Evolutionary conservation across 2,797 vertebrate species (phyloP).

Genomic region (Sarcophilus harrisii): DNA sequence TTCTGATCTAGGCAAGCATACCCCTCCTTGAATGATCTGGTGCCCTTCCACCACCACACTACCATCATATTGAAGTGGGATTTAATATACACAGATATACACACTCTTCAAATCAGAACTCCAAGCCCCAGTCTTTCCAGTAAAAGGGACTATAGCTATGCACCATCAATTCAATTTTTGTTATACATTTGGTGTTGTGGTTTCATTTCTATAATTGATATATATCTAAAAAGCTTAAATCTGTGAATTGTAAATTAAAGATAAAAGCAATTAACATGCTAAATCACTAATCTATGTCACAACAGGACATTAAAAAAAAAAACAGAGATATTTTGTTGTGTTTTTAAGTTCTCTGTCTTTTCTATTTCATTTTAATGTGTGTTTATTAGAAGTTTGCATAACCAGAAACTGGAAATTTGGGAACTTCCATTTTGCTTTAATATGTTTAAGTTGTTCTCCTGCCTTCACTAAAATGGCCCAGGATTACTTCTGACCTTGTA

Average conservation of each 20-base stretch:
- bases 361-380: constrained; percentile 28
- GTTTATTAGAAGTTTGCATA: background rate
- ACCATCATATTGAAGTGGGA: background rate
- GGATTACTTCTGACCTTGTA: background rate
- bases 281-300: background rate
- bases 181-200: constrained; percentile 56
- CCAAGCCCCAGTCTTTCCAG: background rate
- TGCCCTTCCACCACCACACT: background rate
- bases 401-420: background rate
- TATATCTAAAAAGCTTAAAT: constrained; percentile 9
- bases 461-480: background rate
- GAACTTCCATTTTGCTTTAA: background rate
- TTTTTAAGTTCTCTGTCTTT: constrained; percentile 40
- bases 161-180: background rate
- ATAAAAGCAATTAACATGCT: background rate
- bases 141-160: background rate
- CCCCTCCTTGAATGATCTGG: background rate
- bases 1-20: background rate
- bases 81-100: background rate
- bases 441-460: background rate
- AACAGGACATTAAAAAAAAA: constrained; percentile 22
- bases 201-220: constrained; percentile 62
- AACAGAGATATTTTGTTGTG: constrained; percentile 9
- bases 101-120: background rate
- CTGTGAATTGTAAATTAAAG: constrained; percentile 43